phyloP scores from a whole-genome alignment of 2,113 vertebrate genomes.

The Crotalus helleri region DNA sequence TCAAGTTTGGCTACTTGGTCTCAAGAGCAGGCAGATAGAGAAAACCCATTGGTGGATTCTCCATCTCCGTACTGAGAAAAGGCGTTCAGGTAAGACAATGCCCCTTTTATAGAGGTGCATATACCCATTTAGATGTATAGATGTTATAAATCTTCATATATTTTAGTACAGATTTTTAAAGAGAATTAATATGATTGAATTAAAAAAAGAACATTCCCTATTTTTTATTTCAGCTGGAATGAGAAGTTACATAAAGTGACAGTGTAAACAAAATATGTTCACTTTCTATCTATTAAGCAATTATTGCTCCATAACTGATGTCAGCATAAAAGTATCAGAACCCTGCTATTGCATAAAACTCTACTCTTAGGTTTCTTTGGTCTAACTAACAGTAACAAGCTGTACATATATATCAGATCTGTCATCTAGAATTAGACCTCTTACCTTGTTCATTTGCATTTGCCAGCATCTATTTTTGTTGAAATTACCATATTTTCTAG shows the following conservation, averaged over 20 bases:
- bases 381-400: accelerated
- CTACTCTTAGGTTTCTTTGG: background rate
- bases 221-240: background rate
- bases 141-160: background rate
- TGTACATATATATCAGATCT: background rate
- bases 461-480: conserved; percentile 21
- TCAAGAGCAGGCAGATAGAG: too few species aligned
- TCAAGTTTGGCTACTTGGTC: too few species aligned
- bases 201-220: background rate
- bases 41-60: too few species aligned
- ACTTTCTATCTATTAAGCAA: background rate
- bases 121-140: background rate
- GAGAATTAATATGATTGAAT: background rate
- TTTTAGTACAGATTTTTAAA: background rate
- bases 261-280: background rate
- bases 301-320: background rate
- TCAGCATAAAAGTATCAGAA: conserved; percentile 15
- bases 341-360: background rate
- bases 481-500: background rate
- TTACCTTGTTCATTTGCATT: background rate
- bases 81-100: too few species aligned
- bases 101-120: background rate
- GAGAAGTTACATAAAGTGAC: background rate
- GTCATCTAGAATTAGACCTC: background rate
- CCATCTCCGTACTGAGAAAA: too few species aligned